phyloP scores from a whole-genome alignment of 2,888 invertebrate genomes.

The Leucoptera coffeella region DNA sequence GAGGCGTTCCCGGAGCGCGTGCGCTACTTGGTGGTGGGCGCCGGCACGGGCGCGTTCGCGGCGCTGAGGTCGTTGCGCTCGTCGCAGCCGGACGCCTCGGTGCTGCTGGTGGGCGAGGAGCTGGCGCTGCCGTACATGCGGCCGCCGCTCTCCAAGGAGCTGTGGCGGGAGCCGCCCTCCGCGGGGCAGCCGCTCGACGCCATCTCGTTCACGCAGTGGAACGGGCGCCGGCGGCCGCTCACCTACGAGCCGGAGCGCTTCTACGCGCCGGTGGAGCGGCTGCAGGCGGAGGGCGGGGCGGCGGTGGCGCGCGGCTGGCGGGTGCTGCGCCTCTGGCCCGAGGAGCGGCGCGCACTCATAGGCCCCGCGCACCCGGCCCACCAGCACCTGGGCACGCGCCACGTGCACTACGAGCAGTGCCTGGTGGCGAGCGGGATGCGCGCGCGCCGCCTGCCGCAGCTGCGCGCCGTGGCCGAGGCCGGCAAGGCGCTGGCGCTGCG shows the following conservation, averaged over 20 bases:
- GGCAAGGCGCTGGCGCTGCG: slow-evolving; percentile 61
- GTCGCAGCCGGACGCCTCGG: slow-evolving; percentile 58
- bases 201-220: slow-evolving; percentile 86
- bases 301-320: slow-evolving; percentile 75
- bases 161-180: slow-evolving; percentile 70
- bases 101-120: slow-evolving; percentile 81
- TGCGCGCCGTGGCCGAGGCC: slow-evolving; percentile 51
- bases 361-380: slow-evolving; percentile 17
- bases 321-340: slow-evolving; percentile 17
- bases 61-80: slow-evolving; percentile 91
- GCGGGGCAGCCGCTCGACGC: slow-evolving; percentile 22
- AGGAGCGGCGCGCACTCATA: slow-evolving; percentile 10
- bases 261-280: slow-evolving; percentile 48
- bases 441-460: slow-evolving; percentile 49
- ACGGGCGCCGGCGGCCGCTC: slow-evolving; percentile 80
- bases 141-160: slow-evolving; percentile 92
- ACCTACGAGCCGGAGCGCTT: slow-evolving; percentile 84
- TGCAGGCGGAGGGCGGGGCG: slow-evolving; percentile 68
- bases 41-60: slow-evolving; percentile 88
- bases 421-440: slow-evolving; percentile 68
- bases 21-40: slow-evolving; percentile 84
- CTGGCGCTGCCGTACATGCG: slow-evolving; percentile 86
- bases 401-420: slow-evolving; percentile 74
- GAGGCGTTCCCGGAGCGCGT: slow-evolving; percentile 63
- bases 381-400: slow-evolving; percentile 13